Evolutionary conservation across 2,888 invertebrate genomes (phyloP).

Genomic region (Teinopalpus imperialis): DNA sequence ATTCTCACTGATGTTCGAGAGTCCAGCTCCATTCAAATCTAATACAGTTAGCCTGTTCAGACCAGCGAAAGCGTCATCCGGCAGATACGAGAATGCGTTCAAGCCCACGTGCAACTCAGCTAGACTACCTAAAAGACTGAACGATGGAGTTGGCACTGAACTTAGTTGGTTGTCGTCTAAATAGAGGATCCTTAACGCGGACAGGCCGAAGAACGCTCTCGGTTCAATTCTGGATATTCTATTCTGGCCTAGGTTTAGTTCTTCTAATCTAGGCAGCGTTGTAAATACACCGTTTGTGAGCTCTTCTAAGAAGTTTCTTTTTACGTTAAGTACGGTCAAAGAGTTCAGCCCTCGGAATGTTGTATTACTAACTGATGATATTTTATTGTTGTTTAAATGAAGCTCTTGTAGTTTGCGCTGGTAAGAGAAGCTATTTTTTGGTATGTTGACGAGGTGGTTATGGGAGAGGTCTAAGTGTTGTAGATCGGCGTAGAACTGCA

Average conservation of each 20-base stretch:
- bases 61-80: constrained; percentile 90
- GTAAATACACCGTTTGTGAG: constrained; percentile 88
- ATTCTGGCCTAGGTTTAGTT: constrained; percentile 93
- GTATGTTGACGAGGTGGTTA: constrained; percentile 92
- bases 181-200: constrained; percentile 89
- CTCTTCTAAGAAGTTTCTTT: constrained; percentile 91
- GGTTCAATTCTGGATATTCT: constrained; percentile 91
- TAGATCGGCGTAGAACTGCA: constrained; percentile 94
- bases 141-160: constrained; percentile 87
- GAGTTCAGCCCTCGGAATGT: constrained; percentile 91
- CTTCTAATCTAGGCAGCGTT: constrained; percentile 88
- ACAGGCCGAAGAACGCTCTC: constrained; percentile 88
- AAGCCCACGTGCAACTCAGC: constrained; percentile 93
- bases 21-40: constrained; percentile 90
- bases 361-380: constrained; percentile 89
- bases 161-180: constrained; percentile 92
- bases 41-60: constrained; percentile 88
- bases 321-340: constrained; percentile 89
- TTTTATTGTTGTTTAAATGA: constrained; percentile 92
- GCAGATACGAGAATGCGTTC: constrained; percentile 89
- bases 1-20: constrained; percentile 88
- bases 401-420: constrained; percentile 92
- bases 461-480: constrained; percentile 92
- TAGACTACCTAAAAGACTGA: constrained; percentile 87
- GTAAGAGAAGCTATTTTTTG: constrained; percentile 88